Conservation (phyloP, 2,888 invertebrate species). For the Acrocyrtus sp. region DNA sequence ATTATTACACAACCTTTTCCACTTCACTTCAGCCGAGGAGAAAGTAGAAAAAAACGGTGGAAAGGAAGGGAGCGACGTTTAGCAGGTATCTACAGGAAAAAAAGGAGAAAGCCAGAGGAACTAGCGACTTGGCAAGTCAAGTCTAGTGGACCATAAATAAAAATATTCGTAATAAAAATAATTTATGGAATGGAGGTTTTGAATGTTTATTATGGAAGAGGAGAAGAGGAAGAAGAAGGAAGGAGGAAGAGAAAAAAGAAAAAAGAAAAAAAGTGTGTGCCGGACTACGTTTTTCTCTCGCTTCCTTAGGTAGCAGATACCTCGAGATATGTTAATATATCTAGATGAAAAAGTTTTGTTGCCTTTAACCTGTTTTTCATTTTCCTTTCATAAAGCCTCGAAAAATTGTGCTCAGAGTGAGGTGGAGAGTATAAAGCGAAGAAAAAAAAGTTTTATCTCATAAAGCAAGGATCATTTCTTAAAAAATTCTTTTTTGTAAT, state of each 20-base stretch:
- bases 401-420: no score
- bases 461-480: neutral
- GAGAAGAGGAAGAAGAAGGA: neutral
- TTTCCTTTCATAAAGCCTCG: neutral
- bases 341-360: neutral
- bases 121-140: constrained; percentile 26
- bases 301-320: neutral
- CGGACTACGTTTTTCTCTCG: neutral
- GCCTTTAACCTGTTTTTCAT: neutral
- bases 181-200: constrained; percentile 44
- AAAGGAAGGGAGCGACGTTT: neutral
- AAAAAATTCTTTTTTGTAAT: neutral
- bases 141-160: constrained; percentile 44
- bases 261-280: neutral
- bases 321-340: no score
- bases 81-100: neutral
- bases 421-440: no score
- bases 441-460: neutral
- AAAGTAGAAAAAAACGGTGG: constrained; percentile 5
- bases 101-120: neutral
- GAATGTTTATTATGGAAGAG: constrained; percentile 29
- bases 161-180: constrained; percentile 47
- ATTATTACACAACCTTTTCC: neutral
- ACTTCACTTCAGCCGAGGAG: neutral
- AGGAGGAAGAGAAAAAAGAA: neutral